Base-by-base conservation (phyloP, 2,888 invertebrate genomes). In the Heliconius ismenius region DNA sequence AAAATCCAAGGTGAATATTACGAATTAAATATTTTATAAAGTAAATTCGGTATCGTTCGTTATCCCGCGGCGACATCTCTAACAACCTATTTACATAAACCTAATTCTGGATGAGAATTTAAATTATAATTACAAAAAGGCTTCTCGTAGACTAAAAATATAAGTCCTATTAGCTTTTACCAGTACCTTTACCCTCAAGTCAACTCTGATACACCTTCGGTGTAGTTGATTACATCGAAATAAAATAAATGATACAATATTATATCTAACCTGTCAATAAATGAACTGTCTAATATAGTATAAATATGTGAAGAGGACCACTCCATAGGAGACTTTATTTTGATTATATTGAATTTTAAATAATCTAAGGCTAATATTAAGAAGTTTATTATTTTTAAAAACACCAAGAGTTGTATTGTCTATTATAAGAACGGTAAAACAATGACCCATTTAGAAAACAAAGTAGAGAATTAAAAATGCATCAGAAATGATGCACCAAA, bases 61-160 rank as follows among this genome's bases (percentile, higher is more conserved):
- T 65, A 75, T 78, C 68, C 73, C 73, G 64, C 60, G 49, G 64
- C 76, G 77, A 78, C 74, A 70, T 78, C 68, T 78, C 75, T 70
- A 78, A 78, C 68, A 77, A 79, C 76, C 75, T 79, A 77, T 80
- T 79, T 78, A 75, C 78, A 70, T 78, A 63, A 79, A 78, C 74
- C 78, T 63, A 76, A 75, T 79, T 78, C 78, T 62, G 58, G 76
- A 78, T 70, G 74, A 74, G 72, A 73, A 79, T 79, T 80, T 78
- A 78, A 78, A 80, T 78, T 75, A 76, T 79, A 63, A 76, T 74
- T 65, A 76, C 58, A 64, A 24, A 74, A 70, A 76, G 65, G 68
- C 36, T 62, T 39, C 21, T 36, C 24, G 28, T 32, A 58, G 54
- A 70, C 69, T 54, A n/a, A 32, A 32, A 21, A n/a, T n/a, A n/a